These are phyloP conservation scores for Drosophila saltans DNA, from an alignment of 1,140 invertebrate species.

Conservation along the genomic window DNA sequence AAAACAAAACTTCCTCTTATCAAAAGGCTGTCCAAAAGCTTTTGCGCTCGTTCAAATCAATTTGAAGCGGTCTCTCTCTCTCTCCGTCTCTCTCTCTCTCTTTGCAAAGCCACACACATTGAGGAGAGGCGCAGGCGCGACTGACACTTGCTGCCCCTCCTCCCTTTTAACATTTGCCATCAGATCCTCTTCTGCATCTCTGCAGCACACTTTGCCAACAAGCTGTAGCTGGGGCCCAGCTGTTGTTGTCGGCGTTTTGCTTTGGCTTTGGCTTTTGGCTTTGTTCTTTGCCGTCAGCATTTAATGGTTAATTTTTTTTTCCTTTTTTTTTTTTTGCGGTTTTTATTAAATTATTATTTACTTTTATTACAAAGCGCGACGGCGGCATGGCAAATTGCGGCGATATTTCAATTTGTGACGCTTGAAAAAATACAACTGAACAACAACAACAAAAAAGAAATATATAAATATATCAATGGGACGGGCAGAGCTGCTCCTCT, in stretches of 20 bases:
- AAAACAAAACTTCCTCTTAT: constrained; percentile 61
- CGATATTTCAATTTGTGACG: constrained; percentile 79
- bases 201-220: neutral
- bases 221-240: constrained; percentile 40
- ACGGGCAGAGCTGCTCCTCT: constrained; percentile 13
- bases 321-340: constrained; percentile 48
- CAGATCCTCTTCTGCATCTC: neutral
- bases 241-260: constrained; percentile 72
- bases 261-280: constrained; percentile 49
- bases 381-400: constrained; percentile 78
- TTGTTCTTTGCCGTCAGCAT: constrained; percentile 77
- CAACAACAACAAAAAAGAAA: constrained; percentile 15
- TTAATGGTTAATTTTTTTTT: constrained; percentile 68
- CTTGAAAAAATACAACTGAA: constrained; percentile 36
- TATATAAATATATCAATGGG: constrained; percentile 61
- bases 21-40: constrained; percentile 70
- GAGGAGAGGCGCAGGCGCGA: constrained; percentile 45
- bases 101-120: constrained; percentile 42
- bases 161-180: neutral
- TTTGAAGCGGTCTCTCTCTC: constrained; percentile 63
- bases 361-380: constrained; percentile 79
- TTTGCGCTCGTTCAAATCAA: constrained; percentile 73
- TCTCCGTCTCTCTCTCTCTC: constrained; percentile 34
- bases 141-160: constrained; percentile 33
- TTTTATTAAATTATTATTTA: constrained; percentile 82